Conservation (phyloP, 1,140 invertebrate genomes). For the Drosophila azteca region DNA sequence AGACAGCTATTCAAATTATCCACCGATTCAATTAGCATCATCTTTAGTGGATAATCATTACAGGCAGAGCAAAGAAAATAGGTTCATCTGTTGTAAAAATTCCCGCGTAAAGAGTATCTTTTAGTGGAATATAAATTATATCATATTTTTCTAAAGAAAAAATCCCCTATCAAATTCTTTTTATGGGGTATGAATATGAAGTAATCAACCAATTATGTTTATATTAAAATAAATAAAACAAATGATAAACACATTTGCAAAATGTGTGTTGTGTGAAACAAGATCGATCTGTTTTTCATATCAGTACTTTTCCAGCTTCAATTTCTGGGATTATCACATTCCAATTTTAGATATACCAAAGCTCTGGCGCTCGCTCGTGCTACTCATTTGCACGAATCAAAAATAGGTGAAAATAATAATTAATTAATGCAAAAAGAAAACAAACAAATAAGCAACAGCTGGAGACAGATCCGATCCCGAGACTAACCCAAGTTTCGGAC, state of each 20-base stretch:
- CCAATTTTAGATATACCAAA: conserved; percentile 14
- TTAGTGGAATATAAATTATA: no score
- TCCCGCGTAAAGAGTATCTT: no score
- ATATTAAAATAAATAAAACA: not conserved
- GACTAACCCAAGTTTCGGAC: no score
- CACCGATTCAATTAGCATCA: no score
- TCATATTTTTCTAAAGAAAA: no score
- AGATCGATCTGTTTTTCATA: no score
- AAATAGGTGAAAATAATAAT: conserved; percentile 18
- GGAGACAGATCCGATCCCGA: conserved; percentile 1
- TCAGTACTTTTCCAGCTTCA: not conserved
- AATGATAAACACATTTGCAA: not conserved
- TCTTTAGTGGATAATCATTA: no score
- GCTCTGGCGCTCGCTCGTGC: conserved; percentile 56
- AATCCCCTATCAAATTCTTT: no score
- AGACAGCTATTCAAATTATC: no score
- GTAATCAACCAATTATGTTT: not conserved
- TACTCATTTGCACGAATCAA: conserved; percentile 54
- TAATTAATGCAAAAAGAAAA: conserved; percentile 23
- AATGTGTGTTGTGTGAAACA: not conserved
- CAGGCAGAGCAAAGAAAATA: no score
- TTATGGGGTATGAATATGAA: no score
- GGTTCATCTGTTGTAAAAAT: no score
- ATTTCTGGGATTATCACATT: not conserved
- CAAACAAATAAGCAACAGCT: conserved; percentile 28